Evolutionary conservation across 2,113 vertebrate species (phyloP), one percentile per base, ranked within the genome.

Genomic region (Oxyura jamaicensis): DNA sequence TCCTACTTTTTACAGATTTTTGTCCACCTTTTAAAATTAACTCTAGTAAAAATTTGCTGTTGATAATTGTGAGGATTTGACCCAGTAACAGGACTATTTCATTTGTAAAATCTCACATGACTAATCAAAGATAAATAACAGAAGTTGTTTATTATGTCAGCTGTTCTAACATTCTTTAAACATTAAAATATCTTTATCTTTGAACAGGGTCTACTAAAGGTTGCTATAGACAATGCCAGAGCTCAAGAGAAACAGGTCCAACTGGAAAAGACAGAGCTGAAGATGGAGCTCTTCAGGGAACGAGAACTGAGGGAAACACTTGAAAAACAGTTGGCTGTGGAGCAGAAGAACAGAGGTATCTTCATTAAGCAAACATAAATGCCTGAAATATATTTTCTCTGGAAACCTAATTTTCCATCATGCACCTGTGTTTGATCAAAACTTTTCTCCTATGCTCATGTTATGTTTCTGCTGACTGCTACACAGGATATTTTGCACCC

Each of bases 181-280:
- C 73, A 77, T 96, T 77, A 46, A 50, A 78, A 56, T 92, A 60
- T 95, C 86, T 73, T 94, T 74, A 42, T 96, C 31, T 97, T 92
- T 97, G 65, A 91, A 89, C 98, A 99, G 99, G 99, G 99, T 88
- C 98, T 99, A 75, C 98, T 99, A 94, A 99, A 99, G 97, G 99
- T 99, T 98, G 99, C 99, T 83, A 99, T 99, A 96, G 99, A 99
- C 98, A 99, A 99, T 76, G 99, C 99, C 28, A 98, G 99, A 95
- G 99, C 99, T 98, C 99, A 99, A 98, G 99, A 99, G 97, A 99
- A 99, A 96, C 99, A 99, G 93, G 99, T 99, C 88, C 99, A 99
- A 95, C 98, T 99, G 98, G 99, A 99, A 98, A 99, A 99, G 98
- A 99, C 99, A 14, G 99, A 99, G 97, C 97, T 99, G 97, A 99